Evolutionary conservation across 2,888 invertebrate genomes (phyloP).

Genomic region (Podabrus alpinus): DNA sequence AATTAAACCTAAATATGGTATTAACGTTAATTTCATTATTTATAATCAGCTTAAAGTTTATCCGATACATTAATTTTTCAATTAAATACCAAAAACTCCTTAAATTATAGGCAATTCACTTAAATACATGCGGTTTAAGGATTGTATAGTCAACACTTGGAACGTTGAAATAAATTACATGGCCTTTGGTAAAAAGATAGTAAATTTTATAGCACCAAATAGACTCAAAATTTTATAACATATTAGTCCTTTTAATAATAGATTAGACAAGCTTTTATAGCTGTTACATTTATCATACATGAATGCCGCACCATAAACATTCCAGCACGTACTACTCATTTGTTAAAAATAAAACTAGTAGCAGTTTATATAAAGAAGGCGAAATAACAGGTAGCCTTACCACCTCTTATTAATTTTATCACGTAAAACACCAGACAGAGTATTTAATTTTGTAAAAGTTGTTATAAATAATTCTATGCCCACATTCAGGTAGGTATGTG

Average conservation of each 20-base stretch:
- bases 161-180: neutral
- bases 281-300: slow-evolving; percentile 7
- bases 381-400: slow-evolving; percentile 37
- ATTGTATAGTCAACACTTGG: neutral
- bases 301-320: slow-evolving; percentile 20
- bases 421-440: slow-evolving; percentile 42
- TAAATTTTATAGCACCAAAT: slow-evolving; percentile 2
- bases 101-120: neutral
- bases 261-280: slow-evolving; percentile 5
- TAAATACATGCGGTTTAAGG: neutral
- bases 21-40: neutral
- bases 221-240: slow-evolving; percentile 4
- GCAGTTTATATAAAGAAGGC: slow-evolving; percentile 31
- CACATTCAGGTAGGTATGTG: slow-evolving; percentile 27
- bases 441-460: slow-evolving; percentile 40
- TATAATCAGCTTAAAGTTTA: neutral
- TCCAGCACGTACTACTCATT: slow-evolving; percentile 27
- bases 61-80: neutral
- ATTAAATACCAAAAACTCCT: neutral
- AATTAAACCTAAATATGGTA: neutral
- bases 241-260: slow-evolving; percentile 8
- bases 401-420: slow-evolving; percentile 45
- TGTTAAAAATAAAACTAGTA: slow-evolving; percentile 36
- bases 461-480: slow-evolving; percentile 36
- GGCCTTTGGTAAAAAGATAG: neutral